These are phyloP conservation scores for Pemphredon lugubris DNA, from an alignment of 2,888 invertebrate species.

Conservation along the genomic window DNA sequence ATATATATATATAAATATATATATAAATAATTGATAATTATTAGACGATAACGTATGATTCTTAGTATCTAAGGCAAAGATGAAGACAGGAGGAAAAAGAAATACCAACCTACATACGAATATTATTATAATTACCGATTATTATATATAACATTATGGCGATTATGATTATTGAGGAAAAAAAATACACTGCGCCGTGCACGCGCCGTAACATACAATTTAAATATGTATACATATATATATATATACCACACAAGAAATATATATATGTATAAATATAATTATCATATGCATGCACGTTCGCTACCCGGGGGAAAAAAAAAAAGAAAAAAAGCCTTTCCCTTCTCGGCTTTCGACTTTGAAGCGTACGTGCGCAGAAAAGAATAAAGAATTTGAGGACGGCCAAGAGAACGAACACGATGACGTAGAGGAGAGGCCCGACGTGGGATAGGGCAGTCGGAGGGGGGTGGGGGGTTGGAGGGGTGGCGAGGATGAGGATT, in stretches of 20 bases:
- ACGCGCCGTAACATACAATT: conserved; percentile 39
- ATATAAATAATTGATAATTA: conserved; percentile 77
- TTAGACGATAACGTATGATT: conserved; percentile 73
- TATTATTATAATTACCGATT: conserved; percentile 67
- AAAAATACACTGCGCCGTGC: conserved; percentile 26
- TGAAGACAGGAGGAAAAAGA: conserved; percentile 57
- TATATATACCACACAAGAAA: conserved; percentile 32
- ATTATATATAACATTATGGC: conserved; percentile 61
- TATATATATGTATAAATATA: conserved; percentile 32
- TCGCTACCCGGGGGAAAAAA: conserved; percentile 58
- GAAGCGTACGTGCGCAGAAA: conserved; percentile 21
- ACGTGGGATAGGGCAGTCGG: too few species aligned
- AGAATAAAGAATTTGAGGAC: conserved; percentile 32
- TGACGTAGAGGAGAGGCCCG: conserved; percentile 18
- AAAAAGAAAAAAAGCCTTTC: conserved; percentile 1
- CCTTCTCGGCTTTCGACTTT: conserved; percentile 37
- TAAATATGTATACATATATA: conserved; percentile 39
- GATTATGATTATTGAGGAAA: conserved; percentile 55
- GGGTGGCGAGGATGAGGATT: conserved; percentile 35
- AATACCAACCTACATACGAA: conserved; percentile 74
- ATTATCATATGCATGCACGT: conserved; percentile 55
- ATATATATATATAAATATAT: conserved; percentile 67
- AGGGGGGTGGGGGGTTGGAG: too few species aligned
- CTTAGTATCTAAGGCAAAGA: conserved; percentile 72
- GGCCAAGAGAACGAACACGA: conserved; percentile 32